Evolutionary conservation across 2,113 vertebrate genomes (phyloP).

Genomic region (Oryctolagus cuniculus): DNA sequence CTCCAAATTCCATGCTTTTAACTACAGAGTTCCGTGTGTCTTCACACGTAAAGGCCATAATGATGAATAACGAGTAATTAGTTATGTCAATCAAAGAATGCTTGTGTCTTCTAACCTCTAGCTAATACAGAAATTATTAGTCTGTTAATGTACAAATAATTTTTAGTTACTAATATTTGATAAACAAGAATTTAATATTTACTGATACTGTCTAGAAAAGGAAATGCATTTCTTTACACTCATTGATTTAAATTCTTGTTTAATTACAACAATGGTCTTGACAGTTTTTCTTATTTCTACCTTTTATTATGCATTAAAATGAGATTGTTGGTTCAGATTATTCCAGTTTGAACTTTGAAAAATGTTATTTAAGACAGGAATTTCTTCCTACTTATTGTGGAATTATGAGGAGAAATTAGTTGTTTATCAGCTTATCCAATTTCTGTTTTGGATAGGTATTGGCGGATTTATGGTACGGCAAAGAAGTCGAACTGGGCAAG

Average conservation of each 20-base stretch:
- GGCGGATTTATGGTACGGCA: constrained; percentile 99
- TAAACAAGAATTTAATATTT: background rate
- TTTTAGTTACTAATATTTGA: background rate
- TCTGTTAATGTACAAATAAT: background rate
- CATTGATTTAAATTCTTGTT: background rate
- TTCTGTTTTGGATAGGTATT: constrained; percentile 90
- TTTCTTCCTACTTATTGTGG: background rate
- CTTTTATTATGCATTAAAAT: background rate
- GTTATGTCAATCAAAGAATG: background rate
- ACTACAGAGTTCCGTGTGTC: background rate
- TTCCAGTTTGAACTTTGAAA: background rate
- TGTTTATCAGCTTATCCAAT: background rate
- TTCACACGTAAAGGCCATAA: background rate
- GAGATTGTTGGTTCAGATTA: constrained; percentile 8
- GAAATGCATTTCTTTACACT: background rate
- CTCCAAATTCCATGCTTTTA: background rate
- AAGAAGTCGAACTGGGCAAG: constrained; percentile 94
- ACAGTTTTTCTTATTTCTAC: background rate
- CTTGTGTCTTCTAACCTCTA: background rate
- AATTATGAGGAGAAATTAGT: background rate
- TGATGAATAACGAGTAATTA: background rate
- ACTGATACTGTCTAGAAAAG: background rate
- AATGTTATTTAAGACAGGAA: background rate
- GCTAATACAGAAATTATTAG: background rate
- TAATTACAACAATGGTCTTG: background rate